Evolutionary conservation across 53 echinoderm and acorn worm species (phyloP).

Genomic region (Antedon mediterranea): DNA sequence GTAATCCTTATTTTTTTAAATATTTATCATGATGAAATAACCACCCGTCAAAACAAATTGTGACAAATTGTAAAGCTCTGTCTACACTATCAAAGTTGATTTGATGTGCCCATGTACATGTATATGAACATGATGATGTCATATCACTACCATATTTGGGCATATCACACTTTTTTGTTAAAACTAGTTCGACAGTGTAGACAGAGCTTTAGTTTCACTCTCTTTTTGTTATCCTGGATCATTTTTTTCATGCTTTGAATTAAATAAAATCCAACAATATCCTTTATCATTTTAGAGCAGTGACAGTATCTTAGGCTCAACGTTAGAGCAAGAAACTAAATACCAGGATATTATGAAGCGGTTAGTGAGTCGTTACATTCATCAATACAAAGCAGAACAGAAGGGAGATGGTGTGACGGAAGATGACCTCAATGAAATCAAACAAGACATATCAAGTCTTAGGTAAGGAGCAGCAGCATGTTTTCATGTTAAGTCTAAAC

Average conservation of each 20-base stretch:
- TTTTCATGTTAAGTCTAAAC: not conserved
- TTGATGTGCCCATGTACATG: no score
- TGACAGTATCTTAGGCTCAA: conserved; percentile 26
- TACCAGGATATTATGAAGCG: conserved; percentile 98
- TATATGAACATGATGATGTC: no score
- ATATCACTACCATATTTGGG: no score
- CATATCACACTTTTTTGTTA: no score
- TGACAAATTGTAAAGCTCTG: no score
- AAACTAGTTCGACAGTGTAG: no score
- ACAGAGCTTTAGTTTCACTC: no score
- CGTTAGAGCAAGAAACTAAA: conserved; percentile 39
- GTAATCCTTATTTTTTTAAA: conserved; percentile 1
- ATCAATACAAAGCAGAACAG: conserved; percentile 69
- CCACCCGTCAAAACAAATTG: no score
- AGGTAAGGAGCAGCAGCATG: conserved; percentile 32
- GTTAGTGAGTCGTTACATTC: conserved; percentile 88
- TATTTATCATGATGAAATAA: no score
- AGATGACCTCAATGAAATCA: conserved; percentile 96
- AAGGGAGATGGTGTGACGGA: conserved; percentile 94
- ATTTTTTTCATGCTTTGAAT: no score
- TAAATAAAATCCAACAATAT: no score
- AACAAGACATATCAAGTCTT: conserved; percentile 94
- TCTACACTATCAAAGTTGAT: no score
- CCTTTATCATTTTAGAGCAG: conserved; percentile 5
- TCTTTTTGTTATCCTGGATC: not conserved